phyloP scores from a whole-genome alignment of 2,113 vertebrate species.

The Arizona elegans region DNA sequence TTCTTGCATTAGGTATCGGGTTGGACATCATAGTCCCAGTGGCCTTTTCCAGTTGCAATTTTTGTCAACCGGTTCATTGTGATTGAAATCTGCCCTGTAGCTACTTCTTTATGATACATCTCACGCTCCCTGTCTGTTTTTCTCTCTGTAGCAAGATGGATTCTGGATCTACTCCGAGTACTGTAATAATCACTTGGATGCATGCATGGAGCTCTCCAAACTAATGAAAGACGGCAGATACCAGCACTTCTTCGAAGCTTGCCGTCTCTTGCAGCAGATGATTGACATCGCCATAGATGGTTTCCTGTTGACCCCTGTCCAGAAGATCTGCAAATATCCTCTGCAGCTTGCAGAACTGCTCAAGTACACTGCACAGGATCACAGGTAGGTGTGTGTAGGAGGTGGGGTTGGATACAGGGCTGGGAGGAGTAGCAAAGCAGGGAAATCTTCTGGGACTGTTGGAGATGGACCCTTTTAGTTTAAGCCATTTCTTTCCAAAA shows the following conservation, averaged over 20 bases:
- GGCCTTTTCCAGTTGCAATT: neutral
- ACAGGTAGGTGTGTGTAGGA: slow-evolving; percentile 77
- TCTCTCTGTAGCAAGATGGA: slow-evolving; percentile 87
- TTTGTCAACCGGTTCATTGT: neutral
- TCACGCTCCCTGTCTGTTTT: neutral
- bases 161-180: slow-evolving; percentile 99
- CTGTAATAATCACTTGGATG: slow-evolving; percentile 98
- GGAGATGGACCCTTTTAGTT: neutral
- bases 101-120: rapidly evolving
- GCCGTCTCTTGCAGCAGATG: slow-evolving; percentile 97
- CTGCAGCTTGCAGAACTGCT: slow-evolving; percentile 96
- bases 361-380: slow-evolving; percentile 97
- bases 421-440: neutral
- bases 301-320: slow-evolving; percentile 95
- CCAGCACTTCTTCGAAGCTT: slow-evolving; percentile 98
- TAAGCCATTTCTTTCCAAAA: neutral
- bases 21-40: neutral
- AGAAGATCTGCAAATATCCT: slow-evolving; percentile 99
- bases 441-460: neutral
- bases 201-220: slow-evolving; percentile 97
- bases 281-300: slow-evolving; percentile 99
- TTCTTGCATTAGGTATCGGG: neutral
- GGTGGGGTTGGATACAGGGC: neutral
- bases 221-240: slow-evolving; percentile 96
- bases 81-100: neutral